Evolutionary conservation across 1,140 invertebrate species (phyloP).

Genomic region (Drosophila pallidifrons): DNA sequence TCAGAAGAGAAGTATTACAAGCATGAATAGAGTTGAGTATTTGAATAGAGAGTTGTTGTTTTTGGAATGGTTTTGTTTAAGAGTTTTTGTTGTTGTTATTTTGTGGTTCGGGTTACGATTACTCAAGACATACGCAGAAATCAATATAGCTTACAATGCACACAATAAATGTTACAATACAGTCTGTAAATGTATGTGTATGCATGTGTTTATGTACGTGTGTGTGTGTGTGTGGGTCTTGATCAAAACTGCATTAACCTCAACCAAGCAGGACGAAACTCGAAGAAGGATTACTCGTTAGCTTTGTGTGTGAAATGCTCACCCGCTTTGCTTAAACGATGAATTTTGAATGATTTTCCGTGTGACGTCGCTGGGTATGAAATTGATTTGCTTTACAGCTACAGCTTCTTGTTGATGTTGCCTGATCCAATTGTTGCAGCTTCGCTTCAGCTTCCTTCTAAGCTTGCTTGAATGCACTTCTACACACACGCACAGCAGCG

Average conservation of each 20-base stretch:
- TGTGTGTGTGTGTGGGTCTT: conserved; percentile 33
- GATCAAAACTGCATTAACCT: conserved; percentile 28
- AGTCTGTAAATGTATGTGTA: conserved; percentile 15
- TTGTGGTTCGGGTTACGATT: conserved; percentile 38
- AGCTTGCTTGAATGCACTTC: conserved; percentile 12
- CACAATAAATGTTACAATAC: conserved; percentile 55
- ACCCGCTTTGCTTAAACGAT: conserved; percentile 84
- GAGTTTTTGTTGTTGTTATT: conserved; percentile 26
- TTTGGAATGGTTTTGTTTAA: conserved; percentile 33
- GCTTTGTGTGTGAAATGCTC: conserved; percentile 30
- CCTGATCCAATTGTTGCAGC: conserved; percentile 14
- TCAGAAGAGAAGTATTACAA: conserved; percentile 6
- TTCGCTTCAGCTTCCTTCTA: conserved; percentile 1
- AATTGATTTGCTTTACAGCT: conserved; percentile 42
- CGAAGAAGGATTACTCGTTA: no score
- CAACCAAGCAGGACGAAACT: not conserved
- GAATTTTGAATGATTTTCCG: conserved; percentile 84
- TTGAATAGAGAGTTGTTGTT: conserved; percentile 29
- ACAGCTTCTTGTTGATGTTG: not conserved
- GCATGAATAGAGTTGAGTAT: conserved; percentile 33
- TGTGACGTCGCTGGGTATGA: conserved; percentile 50
- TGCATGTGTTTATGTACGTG: conserved; percentile 23
- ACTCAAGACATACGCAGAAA: conserved; percentile 74
- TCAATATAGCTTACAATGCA: conserved; percentile 64
- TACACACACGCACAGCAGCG: conserved; percentile 43